Evolutionary conservation across 2,797 vertebrate genomes (phyloP), one percentile per base, ranked within the genome.

Genomic region (Leontopithecus rosalia): DNA sequence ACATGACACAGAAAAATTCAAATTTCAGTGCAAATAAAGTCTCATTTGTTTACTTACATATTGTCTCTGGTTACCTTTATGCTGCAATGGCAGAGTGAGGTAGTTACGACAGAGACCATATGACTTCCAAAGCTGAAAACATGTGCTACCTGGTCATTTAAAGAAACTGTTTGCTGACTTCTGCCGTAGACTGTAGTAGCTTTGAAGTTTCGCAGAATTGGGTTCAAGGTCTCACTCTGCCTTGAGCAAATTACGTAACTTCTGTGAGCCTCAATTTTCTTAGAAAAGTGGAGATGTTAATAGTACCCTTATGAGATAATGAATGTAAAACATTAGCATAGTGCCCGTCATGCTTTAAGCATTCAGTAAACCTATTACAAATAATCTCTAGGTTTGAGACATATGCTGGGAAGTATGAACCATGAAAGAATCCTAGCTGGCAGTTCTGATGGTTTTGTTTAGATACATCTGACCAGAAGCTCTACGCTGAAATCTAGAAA

Each of bases 131-230:
- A 93, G 24, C 39, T 36, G 76, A 89, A 86, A 72, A 57, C 43
- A 86, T 85, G 88, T 77, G 52, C 36, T 86, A 72, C 86, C 72
- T 88, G 19, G 39, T 8, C 13, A 10, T 77, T 70, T 85, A 39
- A 43, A 85, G 75, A 73, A 77, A 83, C 93, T 26, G 14, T 28
- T 79, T 79, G 17, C 57, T n/a, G 7, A 93, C 14, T 14, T 22
- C 11, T 83, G 17, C 8, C 33, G 43, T 36, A 76, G 24, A 75
- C 36, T 39, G 88, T 33, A 46, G 13, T 48, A 61, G 28, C 82
- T 90, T 84, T 96, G 48, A 90, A 94, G 39, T 96, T 90, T 96
- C 43, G 57, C 43, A 93, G 39, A 97, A 88, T 19, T 64, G 7
- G 26, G 24, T 91, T 61, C n/a, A 83, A 95, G 46, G 85, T 26